Evolutionary conservation across 2,888 invertebrate species (phyloP).

Genomic region (Mesodorylaimus sp.): DNA sequence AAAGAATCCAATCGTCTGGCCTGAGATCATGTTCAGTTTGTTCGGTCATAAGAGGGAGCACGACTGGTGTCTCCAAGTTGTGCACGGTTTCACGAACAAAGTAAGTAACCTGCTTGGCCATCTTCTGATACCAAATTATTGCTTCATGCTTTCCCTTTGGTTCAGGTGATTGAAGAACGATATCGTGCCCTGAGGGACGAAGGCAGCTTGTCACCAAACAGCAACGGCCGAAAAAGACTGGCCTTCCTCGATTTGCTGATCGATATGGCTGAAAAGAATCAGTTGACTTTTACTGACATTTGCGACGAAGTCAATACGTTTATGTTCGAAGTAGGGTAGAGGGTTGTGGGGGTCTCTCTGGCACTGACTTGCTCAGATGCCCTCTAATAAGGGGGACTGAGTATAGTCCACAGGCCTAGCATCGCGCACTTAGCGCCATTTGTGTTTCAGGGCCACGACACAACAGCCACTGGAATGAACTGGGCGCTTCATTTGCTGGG

Average conservation of each 20-base stretch:
- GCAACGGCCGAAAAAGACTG: constrained; percentile 44
- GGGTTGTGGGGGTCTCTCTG: too few species aligned
- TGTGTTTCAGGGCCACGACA: constrained; percentile 57
- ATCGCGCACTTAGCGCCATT: too few species aligned
- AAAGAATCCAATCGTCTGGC: constrained; percentile 32
- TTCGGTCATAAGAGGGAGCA: constrained; percentile 40
- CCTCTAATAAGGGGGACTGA: too few species aligned
- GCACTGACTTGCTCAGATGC: too few species aligned
- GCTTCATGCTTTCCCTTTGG: too few species aligned
- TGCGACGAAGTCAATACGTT: constrained; percentile 36
- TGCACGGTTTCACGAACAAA: constrained; percentile 44
- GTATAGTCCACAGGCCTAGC: too few species aligned
- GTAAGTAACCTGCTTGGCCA: too few species aligned
- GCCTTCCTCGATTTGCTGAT: constrained; percentile 75
- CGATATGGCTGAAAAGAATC: constrained; percentile 53
- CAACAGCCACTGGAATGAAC: constrained; percentile 65
- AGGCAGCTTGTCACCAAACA: background rate
- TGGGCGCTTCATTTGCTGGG: constrained; percentile 67
- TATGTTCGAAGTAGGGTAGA: constrained; percentile 39
- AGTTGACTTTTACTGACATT: constrained; percentile 33
- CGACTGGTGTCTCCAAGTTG: constrained; percentile 39
- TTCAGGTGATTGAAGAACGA: constrained; percentile 19
- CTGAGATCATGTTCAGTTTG: constrained; percentile 27
- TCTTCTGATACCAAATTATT: too few species aligned
- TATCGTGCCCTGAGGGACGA: constrained; percentile 11